Conservation (phyloP, 2,888 invertebrate genomes). For the Cataglyphis rosenhaueri region DNA sequence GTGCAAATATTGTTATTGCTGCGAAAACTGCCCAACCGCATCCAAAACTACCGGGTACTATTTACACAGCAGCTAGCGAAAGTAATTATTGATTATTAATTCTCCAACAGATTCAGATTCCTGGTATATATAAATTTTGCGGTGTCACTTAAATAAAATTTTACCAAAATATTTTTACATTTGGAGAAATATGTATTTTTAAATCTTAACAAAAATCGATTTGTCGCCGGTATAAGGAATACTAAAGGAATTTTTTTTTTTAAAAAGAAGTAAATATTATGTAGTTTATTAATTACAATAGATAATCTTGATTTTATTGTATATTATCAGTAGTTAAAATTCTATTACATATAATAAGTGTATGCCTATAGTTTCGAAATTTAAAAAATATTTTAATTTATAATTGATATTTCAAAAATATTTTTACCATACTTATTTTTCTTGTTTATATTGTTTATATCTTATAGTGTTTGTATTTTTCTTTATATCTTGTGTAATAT, state of each 20-base stretch:
- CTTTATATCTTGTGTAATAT: too few relatives aligned
- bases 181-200: neutral
- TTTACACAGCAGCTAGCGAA: constrained; percentile 96
- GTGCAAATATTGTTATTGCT: constrained; percentile 96
- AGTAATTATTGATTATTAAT: constrained; percentile 86
- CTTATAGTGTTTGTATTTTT: too few relatives aligned
- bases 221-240: too few relatives aligned
- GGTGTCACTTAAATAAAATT: neutral
- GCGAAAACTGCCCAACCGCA: constrained; percentile 96
- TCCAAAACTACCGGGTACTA: constrained; percentile 96
- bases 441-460: neutral
- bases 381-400: too few relatives aligned
- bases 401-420: too few relatives aligned
- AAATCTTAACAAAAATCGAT: neutral
- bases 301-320: too few relatives aligned
- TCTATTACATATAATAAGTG: too few relatives aligned
- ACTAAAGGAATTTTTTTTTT: too few relatives aligned
- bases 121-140: neutral
- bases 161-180: neutral
- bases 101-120: neutral
- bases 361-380: too few relatives aligned
- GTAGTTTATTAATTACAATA: too few relatives aligned
- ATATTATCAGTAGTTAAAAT: too few relatives aligned
- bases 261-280: too few relatives aligned
- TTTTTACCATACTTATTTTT: neutral